Percentiles rank a stretch among this genome's conserved stretches.
phyloP scores from a whole-genome alignment of 2,113 vertebrate species.

The Elanoides forficatus region DNA sequence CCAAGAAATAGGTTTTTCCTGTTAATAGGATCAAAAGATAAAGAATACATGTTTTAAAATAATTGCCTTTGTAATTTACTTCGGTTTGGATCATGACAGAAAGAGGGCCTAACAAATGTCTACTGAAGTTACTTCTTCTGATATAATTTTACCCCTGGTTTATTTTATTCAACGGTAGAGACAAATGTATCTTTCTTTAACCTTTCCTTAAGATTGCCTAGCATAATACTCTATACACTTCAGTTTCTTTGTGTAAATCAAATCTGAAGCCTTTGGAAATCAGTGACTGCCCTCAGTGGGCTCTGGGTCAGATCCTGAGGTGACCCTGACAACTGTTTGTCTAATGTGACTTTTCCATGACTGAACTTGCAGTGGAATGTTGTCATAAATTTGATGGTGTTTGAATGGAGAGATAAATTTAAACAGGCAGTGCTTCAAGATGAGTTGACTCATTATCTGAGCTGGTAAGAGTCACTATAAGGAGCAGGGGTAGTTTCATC shows the following conservation, averaged over 20 bases:
- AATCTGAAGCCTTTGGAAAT: neutral
- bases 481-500: neutral
- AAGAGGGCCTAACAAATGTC: neutral
- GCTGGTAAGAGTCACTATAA: neutral
- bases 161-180: neutral
- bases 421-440: neutral
- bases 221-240: neutral
- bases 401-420: neutral
- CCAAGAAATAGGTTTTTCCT: neutral
- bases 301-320: neutral
- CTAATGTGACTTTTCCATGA: neutral
- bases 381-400: neutral
- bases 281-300: neutral
- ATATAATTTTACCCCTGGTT: neutral
- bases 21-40: neutral
- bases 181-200: neutral
- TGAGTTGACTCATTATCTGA: neutral
- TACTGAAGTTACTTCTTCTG: neutral
- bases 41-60: neutral
- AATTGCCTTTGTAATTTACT: neutral
- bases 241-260: neutral
- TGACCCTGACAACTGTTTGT: neutral
- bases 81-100: neutral
- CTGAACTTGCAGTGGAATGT: neutral
- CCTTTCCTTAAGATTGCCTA: neutral